Percentiles rank a stretch among this genome's conserved stretches.
phyloP scores from a whole-genome alignment of 2,888 invertebrate genomes.

The Ornithoptera priamus region DNA sequence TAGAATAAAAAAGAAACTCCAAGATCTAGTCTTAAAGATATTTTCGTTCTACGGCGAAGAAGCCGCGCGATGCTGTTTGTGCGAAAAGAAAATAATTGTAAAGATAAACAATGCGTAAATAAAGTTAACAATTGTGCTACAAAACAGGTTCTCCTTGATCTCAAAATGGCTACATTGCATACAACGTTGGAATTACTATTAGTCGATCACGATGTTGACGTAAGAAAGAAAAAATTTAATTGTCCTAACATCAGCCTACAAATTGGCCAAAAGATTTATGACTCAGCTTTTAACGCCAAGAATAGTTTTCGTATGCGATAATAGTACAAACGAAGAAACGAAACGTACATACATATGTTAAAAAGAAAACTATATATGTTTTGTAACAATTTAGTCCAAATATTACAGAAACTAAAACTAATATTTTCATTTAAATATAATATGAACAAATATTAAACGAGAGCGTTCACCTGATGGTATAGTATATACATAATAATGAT shows the following conservation, averaged over 20 bases:
- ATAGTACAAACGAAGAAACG: background rate
- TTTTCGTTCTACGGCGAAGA: background rate
- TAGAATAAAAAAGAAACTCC: too few relatives aligned
- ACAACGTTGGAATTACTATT: constrained; percentile 6
- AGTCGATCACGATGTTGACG: background rate
- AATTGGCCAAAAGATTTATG: background rate
- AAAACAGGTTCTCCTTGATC: constrained; percentile 23
- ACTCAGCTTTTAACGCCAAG: background rate
- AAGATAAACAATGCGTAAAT: constrained; percentile 4
- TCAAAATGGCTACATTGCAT: constrained; percentile 10
- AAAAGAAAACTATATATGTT: background rate
- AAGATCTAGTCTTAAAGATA: too few relatives aligned
- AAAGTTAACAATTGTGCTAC: constrained; percentile 1
- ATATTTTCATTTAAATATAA: too few relatives aligned
- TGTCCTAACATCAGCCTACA: constrained; percentile 4
- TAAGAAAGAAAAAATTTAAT: constrained; percentile 1
- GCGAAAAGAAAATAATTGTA: background rate
- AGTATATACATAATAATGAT: too few relatives aligned
- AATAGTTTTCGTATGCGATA: background rate
- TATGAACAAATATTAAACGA: too few relatives aligned
- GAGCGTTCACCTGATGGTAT: too few relatives aligned
- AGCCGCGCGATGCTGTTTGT: background rate
- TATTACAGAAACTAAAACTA: too few relatives aligned
- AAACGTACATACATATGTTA: background rate
- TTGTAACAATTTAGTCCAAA: background rate